phyloP scores from a whole-genome alignment of 2,888 invertebrate species.

The Pristionchus entomophagus region DNA sequence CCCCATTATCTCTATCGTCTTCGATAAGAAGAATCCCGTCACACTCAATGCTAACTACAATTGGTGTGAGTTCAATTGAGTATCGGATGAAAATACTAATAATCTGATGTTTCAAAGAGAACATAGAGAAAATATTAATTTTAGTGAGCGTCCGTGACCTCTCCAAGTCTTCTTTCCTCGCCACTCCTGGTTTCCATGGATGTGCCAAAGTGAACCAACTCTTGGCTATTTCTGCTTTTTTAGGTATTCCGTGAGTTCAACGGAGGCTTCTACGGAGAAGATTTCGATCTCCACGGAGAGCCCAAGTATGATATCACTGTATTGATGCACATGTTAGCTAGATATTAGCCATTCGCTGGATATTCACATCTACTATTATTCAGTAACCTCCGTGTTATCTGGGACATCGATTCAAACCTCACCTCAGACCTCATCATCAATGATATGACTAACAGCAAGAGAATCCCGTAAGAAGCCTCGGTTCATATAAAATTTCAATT shows the following conservation, averaged over 20 bases:
- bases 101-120: no score
- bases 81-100: no score
- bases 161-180: background rate
- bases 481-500: background rate
- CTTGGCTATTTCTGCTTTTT: background rate
- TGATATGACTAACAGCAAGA: background rate
- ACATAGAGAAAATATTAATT: no score
- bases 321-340: no score
- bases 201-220: background rate
- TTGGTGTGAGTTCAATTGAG: background rate
- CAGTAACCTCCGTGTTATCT: background rate
- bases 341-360: no score
- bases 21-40: constrained; percentile 5
- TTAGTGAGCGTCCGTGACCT: background rate
- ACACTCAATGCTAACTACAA: background rate
- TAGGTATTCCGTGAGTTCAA: background rate
- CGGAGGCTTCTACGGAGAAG: background rate
- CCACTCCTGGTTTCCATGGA: background rate
- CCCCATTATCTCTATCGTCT: background rate
- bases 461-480: background rate
- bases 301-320: background rate
- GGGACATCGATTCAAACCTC: background rate
- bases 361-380: background rate
- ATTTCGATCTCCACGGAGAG: background rate
- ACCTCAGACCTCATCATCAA: background rate